A percentile compares a stretch with the other conserved stretches of the same genome.
phyloP scores from a whole-genome alignment of 2,797 vertebrate species.

The Gadopsis marmoratus region DNA sequence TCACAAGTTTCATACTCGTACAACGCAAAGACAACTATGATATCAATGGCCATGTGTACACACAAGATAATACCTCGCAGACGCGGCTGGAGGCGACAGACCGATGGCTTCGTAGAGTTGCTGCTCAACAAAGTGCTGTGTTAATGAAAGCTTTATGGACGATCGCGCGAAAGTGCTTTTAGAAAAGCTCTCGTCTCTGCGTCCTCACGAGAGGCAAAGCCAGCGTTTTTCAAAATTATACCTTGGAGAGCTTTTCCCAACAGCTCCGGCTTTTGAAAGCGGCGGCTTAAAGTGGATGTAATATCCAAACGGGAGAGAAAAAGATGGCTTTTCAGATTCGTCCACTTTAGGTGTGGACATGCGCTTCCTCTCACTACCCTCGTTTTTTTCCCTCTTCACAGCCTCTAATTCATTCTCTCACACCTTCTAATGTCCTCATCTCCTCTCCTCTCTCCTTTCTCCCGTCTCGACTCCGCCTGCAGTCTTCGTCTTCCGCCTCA shows the following conservation, averaged over 20 bases:
- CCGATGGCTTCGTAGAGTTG: not conserved
- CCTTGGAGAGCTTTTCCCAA: constrained; percentile 30
- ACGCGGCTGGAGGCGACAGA: not conserved
- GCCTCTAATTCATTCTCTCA: constrained; percentile 14
- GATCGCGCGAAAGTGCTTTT: not conserved
- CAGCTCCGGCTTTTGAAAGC: constrained; percentile 11
- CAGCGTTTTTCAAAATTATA: constrained; percentile 13
- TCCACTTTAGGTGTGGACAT: constrained; percentile 21
- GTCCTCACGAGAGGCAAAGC: not conserved
- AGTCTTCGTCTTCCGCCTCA: constrained; percentile 39
- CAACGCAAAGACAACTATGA: not conserved
- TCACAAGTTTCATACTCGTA: not conserved
- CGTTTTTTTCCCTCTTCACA: no score
- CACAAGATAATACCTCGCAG: not conserved
- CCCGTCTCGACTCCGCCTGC: not conserved
- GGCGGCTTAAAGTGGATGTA: constrained; percentile 33
- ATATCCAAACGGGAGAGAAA: constrained; percentile 29
- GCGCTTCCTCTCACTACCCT: not conserved
- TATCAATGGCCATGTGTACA: not conserved
- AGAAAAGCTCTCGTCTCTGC: not conserved
- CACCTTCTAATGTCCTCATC: not conserved
- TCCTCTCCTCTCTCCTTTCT: not conserved
- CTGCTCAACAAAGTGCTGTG: not conserved
- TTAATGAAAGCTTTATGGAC: constrained; percentile 9
- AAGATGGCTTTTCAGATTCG: constrained; percentile 28